These are phyloP conservation scores for Furcifer pardalis DNA, from an alignment of 2,797 vertebrate genomes.

Conservation along the genomic window DNA sequence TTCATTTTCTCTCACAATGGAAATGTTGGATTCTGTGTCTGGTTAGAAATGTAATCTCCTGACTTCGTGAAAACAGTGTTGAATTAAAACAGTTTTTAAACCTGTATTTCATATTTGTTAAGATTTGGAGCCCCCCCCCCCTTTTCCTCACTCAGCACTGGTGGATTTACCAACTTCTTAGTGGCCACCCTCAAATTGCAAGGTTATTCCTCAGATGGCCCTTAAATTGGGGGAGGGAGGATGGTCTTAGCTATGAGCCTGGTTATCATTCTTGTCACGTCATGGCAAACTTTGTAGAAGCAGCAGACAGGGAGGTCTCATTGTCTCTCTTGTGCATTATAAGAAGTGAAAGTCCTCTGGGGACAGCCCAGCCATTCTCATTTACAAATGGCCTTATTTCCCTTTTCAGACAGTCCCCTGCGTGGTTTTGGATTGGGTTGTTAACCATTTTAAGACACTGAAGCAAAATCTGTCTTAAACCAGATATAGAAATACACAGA, in stretches of 20 bases:
- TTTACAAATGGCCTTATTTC: not conserved
- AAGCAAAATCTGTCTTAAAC: not conserved
- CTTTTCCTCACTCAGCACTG: not conserved
- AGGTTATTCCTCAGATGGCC: not conserved
- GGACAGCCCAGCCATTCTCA: not conserved
- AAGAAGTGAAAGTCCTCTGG: not conserved
- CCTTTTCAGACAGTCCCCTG: not conserved
- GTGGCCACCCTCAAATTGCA: not conserved
- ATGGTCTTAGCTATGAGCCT: not conserved
- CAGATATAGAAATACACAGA: too few relatives aligned
- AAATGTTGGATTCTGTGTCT: not conserved
- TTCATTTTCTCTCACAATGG: not conserved
- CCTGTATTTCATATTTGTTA: not conserved
- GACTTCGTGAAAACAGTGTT: not conserved
- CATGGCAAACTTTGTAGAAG: not conserved
- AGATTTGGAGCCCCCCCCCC: not conserved
- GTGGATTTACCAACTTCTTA: not conserved
- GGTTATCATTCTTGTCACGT: constrained; percentile 26
- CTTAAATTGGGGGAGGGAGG: not conserved
- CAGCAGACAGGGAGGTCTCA: not conserved
- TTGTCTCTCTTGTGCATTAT: not conserved
- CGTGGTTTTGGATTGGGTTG: not conserved
- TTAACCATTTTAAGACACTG: not conserved
- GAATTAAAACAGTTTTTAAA: not conserved
- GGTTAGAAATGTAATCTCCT: too few relatives aligned